Percentiles rank a stretch among this genome's conserved stretches.
Evolutionary conservation across 2,113 vertebrate species (phyloP).

Genomic region (Lucifuga dentata): DNA sequence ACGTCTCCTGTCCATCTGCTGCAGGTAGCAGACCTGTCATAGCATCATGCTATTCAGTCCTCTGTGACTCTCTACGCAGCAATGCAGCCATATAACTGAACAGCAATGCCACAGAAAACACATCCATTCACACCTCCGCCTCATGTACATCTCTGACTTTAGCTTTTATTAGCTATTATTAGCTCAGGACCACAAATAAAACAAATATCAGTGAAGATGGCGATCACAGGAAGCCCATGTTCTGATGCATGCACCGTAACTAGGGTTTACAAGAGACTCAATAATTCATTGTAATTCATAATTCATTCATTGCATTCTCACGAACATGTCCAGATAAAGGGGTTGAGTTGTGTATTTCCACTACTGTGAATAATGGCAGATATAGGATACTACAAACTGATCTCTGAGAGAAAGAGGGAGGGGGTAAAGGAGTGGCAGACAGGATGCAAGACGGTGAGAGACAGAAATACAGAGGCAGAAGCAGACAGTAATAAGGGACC

Average conservation of each 20-base stretch:
- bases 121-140: constrained; percentile 38
- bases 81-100: constrained; percentile 17
- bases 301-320: too few species aligned
- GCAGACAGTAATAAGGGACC: too few species aligned
- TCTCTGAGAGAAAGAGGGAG: too few species aligned
- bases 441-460: too few species aligned
- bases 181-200: constrained; percentile 53
- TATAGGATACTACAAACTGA: background rate
- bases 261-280: constrained; percentile 47
- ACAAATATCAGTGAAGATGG: constrained; percentile 34
- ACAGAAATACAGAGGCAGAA: too few species aligned
- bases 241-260: constrained; percentile 44
- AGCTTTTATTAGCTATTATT: constrained; percentile 8
- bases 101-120: constrained; percentile 32
- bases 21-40: constrained; percentile 30
- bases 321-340: constrained; percentile 5
- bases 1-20: constrained; percentile 26
- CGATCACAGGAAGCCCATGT: constrained; percentile 42
- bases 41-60: constrained; percentile 4
- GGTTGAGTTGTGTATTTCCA: background rate
- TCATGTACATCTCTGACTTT: constrained; percentile 33
- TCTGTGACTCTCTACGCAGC: constrained; percentile 15
- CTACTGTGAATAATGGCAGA: background rate
- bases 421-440: too few species aligned
- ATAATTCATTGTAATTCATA: constrained; percentile 60